phyloP scores from a whole-genome alignment of 2,888 invertebrate species.

The Parnassius orleans region DNA sequence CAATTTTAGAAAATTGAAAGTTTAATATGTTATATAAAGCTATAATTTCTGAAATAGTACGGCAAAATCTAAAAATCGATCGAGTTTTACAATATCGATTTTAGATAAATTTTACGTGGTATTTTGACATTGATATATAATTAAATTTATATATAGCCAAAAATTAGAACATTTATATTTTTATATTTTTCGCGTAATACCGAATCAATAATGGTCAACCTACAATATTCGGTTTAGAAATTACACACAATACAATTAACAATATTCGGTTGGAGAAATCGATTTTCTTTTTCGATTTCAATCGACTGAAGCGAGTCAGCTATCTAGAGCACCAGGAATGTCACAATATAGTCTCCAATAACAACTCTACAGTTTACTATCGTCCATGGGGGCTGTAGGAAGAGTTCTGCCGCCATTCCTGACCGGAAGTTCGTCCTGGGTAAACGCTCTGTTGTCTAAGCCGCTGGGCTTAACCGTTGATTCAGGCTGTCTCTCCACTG shows the following conservation, averaged over 20 bases:
- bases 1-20: not conserved
- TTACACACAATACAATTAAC: not conserved
- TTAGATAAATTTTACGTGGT: slow-evolving; percentile 1
- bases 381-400: slow-evolving; percentile 26
- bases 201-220: slow-evolving; percentile 2
- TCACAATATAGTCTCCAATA: not conserved
- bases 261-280: not conserved
- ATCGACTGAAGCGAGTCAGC: not conserved
- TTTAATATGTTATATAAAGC: slow-evolving; percentile 6
- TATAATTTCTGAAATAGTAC: not conserved
- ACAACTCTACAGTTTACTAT: slow-evolving; percentile 10
- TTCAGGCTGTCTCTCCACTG: slow-evolving; percentile 39
- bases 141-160: too few relatives aligned
- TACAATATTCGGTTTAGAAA: not conserved
- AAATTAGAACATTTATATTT: not conserved
- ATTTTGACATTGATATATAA: too few relatives aligned
- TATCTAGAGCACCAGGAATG: not conserved
- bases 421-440: slow-evolving; percentile 65
- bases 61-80: slow-evolving; percentile 4
- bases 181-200: not conserved
- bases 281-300: slow-evolving; percentile 8
- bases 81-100: slow-evolving; percentile 4
- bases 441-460: slow-evolving; percentile 79
- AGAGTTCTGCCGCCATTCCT: slow-evolving; percentile 41
- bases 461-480: slow-evolving; percentile 53